These are phyloP conservation scores for Gopherus evgoodei DNA, from an alignment of 2,113 vertebrate species.

Conservation along the genomic window DNA sequence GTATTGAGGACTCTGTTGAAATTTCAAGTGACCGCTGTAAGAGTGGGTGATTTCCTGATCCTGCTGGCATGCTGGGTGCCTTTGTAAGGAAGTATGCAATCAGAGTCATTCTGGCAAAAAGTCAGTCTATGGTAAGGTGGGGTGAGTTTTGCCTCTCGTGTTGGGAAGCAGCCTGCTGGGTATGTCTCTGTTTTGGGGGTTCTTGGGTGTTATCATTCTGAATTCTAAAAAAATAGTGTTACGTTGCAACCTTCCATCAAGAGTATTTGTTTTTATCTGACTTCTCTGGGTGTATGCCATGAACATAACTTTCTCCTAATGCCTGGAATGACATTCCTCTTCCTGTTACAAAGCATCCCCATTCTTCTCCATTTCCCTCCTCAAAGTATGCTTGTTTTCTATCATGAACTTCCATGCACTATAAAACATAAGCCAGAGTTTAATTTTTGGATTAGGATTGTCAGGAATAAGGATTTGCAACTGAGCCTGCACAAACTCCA, in stretches of 20 bases:
- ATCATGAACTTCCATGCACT: not conserved
- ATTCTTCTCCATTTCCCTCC: not conserved
- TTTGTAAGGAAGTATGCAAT: not conserved
- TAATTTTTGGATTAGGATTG: not conserved
- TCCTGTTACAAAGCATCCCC: not conserved
- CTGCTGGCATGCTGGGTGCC: not conserved
- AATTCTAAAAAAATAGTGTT: not conserved
- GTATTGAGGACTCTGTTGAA: not conserved
- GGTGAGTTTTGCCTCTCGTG: not conserved
- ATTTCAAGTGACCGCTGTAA: not conserved
- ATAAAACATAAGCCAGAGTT: not conserved
- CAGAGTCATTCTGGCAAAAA: not conserved
- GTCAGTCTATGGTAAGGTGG: not conserved
- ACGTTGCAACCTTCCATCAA: not conserved
- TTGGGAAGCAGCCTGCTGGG: not conserved
- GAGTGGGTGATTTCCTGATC: not conserved
- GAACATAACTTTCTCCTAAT: not conserved
- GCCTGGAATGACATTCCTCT: not conserved
- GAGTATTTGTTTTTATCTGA: not conserved
- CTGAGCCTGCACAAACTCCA: not conserved
- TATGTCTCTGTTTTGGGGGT: not conserved
- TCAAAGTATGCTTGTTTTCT: not conserved
- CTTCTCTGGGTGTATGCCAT: not conserved
- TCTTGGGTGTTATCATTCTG: not conserved
- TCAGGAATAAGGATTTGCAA: not conserved